Evolutionary conservation across 2,888 invertebrate species (phyloP).

Genomic region (Leucophora obtusa): DNA sequence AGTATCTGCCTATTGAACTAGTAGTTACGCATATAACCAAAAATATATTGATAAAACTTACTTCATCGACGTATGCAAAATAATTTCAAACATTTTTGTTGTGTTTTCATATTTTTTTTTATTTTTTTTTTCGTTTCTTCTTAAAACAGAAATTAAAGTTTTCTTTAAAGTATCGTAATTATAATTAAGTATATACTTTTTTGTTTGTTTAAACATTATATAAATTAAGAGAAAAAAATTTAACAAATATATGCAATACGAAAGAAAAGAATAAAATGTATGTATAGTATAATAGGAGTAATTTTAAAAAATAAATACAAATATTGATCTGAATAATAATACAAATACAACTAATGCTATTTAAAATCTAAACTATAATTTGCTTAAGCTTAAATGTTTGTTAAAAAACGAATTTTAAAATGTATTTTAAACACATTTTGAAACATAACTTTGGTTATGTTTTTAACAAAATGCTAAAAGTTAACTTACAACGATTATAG

Average conservation of each 20-base stretch:
- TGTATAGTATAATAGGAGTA: not conserved
- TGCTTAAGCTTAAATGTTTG: not conserved
- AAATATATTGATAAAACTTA: no score
- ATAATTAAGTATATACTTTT: slow-evolving; percentile 14
- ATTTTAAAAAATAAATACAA: not conserved
- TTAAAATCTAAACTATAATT: not conserved
- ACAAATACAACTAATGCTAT: slow-evolving; percentile 12
- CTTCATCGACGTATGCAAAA: no score
- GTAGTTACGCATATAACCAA: no score
- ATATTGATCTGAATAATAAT: slow-evolving; percentile 15
- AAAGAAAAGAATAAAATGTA: not conserved
- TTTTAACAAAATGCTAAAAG: not conserved
- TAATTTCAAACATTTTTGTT: not conserved
- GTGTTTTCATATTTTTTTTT: not conserved
- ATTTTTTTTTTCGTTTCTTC: slow-evolving; percentile 40
- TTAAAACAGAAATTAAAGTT: slow-evolving; percentile 49
- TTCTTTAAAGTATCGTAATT: slow-evolving; percentile 45
- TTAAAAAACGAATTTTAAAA: no score
- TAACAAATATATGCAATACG: slow-evolving; percentile 29
- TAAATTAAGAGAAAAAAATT: slow-evolving; percentile 40
- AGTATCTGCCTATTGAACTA: no score
- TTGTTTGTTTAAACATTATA: not conserved
- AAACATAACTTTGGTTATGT: not conserved
- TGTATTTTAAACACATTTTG: no score
- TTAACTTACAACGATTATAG: not conserved